phyloP scores from a whole-genome alignment of 2,888 invertebrate genomes.

The Eustalomyia histrio region DNA sequence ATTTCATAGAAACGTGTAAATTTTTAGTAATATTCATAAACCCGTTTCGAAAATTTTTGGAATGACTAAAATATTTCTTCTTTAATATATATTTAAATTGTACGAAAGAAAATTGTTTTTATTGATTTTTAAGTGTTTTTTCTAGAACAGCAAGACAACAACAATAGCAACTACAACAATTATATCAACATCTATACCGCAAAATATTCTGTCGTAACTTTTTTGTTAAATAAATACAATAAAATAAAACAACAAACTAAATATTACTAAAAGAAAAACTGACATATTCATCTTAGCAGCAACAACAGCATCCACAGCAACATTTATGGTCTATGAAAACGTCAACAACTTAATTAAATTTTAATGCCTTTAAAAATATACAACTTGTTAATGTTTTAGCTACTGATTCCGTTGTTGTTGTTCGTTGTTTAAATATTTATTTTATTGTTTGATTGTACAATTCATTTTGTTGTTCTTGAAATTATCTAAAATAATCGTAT shows the following conservation, averaged over 20 bases:
- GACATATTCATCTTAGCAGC: constrained; percentile 20
- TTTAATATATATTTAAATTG: neutral
- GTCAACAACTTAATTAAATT: constrained; percentile 58
- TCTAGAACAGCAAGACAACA: neutral
- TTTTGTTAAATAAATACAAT: constrained; percentile 16
- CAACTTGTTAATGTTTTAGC: constrained; percentile 51
- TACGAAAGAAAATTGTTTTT: constrained; percentile 35
- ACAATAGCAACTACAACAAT: neutral
- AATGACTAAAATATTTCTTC: no score
- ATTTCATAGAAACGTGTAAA: no score
- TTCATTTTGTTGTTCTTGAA: constrained; percentile 18
- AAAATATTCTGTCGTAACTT: constrained; percentile 35
- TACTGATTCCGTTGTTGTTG: constrained; percentile 6
- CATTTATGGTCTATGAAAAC: constrained; percentile 56
- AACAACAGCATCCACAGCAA: neutral
- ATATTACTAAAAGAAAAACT: neutral
- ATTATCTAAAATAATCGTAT: neutral
- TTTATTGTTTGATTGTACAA: constrained; percentile 3
- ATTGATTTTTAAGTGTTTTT: constrained; percentile 38
- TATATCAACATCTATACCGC: constrained; percentile 6
- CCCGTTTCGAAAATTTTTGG: no score
- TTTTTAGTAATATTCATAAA: no score
- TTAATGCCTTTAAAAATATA: constrained; percentile 50
- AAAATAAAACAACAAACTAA: neutral
- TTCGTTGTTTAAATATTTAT: constrained; percentile 10